These are phyloP conservation scores for Noctuana brunneofusca DNA, from an alignment of 2,888 invertebrate species.

Conservation along the genomic window DNA sequence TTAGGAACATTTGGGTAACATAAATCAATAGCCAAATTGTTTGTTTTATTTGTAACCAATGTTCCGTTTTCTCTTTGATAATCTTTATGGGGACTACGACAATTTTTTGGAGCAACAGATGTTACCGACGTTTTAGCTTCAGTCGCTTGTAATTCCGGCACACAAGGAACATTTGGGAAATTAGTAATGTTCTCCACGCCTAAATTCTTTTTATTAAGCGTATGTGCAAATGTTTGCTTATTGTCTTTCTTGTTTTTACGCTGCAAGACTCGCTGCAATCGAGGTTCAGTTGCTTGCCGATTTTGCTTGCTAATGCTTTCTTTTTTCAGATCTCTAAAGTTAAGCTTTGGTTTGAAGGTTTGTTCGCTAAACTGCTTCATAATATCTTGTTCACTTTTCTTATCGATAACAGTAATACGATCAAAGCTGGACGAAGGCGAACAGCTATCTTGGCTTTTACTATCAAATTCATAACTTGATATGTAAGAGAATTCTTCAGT, in stretches of 20 bases:
- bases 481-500: constrained; percentile 69
- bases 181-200: neutral
- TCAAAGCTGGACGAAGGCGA: constrained; percentile 64
- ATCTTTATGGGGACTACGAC: neutral
- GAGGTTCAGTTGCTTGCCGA: neutral
- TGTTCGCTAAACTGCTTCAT: constrained; percentile 28
- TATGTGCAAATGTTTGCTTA: neutral
- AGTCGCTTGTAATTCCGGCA: neutral
- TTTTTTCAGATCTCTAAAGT: constrained; percentile 6
- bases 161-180: neutral
- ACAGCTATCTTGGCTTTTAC: constrained; percentile 45
- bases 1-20: no score
- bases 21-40: neutral
- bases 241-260: constrained; percentile 7
- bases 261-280: neutral
- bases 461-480: constrained; percentile 58
- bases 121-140: neutral
- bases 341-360: constrained; percentile 15
- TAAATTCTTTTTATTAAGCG: neutral
- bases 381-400: constrained; percentile 36
- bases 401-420: constrained; percentile 69
- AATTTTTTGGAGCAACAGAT: neutral
- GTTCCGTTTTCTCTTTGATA: neutral
- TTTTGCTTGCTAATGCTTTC: constrained; percentile 5
- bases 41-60: neutral